These are phyloP conservation scores for Marasmarcha lunaedactyla DNA, from an alignment of 2,888 invertebrate genomes.

Conservation along the genomic window DNA sequence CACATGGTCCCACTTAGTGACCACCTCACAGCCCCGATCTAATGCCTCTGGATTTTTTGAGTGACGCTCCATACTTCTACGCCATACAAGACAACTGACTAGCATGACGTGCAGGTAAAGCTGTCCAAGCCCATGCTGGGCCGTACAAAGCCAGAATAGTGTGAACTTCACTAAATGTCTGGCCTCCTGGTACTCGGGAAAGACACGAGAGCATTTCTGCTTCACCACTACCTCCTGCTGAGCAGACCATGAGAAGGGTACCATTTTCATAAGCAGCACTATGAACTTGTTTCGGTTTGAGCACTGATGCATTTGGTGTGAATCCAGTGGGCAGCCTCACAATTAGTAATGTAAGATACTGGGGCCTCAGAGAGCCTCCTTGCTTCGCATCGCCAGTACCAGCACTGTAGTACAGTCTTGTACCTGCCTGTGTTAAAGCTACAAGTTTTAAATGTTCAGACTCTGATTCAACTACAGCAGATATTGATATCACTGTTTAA, in stretches of 20 bases:
- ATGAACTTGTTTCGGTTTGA: slow-evolving; percentile 87
- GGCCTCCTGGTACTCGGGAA: slow-evolving; percentile 75
- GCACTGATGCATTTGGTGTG: slow-evolving; percentile 86
- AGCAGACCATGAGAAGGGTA: slow-evolving; percentile 59
- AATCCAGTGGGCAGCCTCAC: slow-evolving; percentile 95
- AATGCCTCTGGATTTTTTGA: no score
- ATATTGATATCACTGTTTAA: slow-evolving; percentile 89
- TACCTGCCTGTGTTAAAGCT: slow-evolving; percentile 91
- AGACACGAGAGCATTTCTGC: slow-evolving; percentile 63
- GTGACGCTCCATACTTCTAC: no score
- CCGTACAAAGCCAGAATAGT: slow-evolving; percentile 85
- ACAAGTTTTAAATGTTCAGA: slow-evolving; percentile 88
- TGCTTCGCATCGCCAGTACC: slow-evolving; percentile 47
- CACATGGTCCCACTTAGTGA: no score
- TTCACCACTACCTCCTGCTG: slow-evolving; percentile 51
- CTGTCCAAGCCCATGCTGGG: slow-evolving; percentile 85
- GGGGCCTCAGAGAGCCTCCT: slow-evolving; percentile 40
- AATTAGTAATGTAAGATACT: slow-evolving; percentile 76
- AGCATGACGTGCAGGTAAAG: slow-evolving; percentile 36
- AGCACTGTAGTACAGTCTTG: slow-evolving; percentile 85
- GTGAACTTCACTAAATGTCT: slow-evolving; percentile 80
- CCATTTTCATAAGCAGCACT: slow-evolving; percentile 78
- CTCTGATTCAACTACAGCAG: slow-evolving; percentile 83
- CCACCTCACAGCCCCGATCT: no score
- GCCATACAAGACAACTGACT: slow-evolving; percentile 39